Evolutionary conservation across 1,140 invertebrate genomes (phyloP).

Genomic region (Branchinecta lindahli): DNA sequence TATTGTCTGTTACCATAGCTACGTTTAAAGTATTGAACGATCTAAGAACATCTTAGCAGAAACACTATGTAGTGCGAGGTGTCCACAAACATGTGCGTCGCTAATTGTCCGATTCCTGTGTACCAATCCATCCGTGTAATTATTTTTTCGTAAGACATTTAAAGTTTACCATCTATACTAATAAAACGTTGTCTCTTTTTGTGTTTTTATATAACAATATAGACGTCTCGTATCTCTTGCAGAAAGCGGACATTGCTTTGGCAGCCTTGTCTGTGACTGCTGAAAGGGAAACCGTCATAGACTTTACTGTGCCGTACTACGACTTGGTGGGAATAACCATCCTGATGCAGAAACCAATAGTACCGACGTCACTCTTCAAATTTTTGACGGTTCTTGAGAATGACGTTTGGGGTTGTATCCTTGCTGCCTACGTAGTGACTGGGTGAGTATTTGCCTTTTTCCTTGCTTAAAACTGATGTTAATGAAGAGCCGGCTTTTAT

Average conservation of each 20-base stretch:
- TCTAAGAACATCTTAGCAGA: too few species aligned
- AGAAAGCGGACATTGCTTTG: conserved; percentile 72
- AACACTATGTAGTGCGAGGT: too few species aligned
- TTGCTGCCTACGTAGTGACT: conserved; percentile 87
- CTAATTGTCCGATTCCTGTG: background rate
- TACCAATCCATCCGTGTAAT: background rate
- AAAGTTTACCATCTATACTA: background rate
- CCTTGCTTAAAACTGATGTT: too few species aligned
- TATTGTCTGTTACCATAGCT: too few species aligned
- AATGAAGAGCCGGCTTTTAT: too few species aligned
- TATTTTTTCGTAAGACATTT: background rate
- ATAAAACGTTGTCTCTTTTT: background rate
- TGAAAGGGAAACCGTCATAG: conserved; percentile 81
- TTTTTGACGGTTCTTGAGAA: conserved; percentile 90
- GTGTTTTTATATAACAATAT: background rate
- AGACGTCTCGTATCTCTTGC: conserved; percentile 7
- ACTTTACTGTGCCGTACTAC: conserved; percentile 90
- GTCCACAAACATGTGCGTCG: background rate
- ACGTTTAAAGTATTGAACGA: too few species aligned
- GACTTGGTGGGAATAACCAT: conserved; percentile 88
- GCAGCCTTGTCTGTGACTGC: conserved; percentile 81
- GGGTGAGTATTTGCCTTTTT: conserved; percentile 35
- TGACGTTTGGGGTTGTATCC: conserved; percentile 89
- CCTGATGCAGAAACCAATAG: conserved; percentile 63
- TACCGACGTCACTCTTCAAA: conserved; percentile 78